Evolutionary conservation across 37 sponge, comb jelly and placozoan genomes (phyloP), one percentile per base, ranked within the genome.

Genomic region (Chondrosia reniformis): DNA sequence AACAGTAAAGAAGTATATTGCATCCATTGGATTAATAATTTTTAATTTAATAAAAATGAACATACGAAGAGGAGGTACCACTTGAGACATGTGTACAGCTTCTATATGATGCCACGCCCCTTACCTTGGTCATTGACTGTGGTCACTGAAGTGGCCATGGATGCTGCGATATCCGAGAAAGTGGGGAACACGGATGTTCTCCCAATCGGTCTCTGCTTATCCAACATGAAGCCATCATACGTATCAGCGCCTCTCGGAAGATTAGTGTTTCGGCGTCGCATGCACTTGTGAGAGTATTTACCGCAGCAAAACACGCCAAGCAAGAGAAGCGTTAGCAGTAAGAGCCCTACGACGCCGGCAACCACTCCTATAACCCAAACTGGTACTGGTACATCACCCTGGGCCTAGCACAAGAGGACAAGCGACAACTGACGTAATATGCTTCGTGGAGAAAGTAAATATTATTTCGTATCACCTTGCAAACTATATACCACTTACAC

Each of bases 321-420:
- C 39, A 69, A 4, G 44, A 69, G 72, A 1, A 25, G 44, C 0
- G 41, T 25, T 13, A 69, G 43, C 43, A 69, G 43, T 10, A 69
- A 9, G 9, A 39, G 2, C 9, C 72, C 72, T 3, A 69, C 72
- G 22, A 69, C 41, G n/a, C 42, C 72, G 21, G 41, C 72, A 19
- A 69, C 72, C 32, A 69, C 42, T n/a, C 72, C 39, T 4, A 69
- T 69, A 24, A 40, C 72, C 72, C 72, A 69, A 4, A 38, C 15
- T 19, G 72, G 72, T 3, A 69, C 72, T 6, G 72, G 22, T 2
- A 69, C 43, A 41, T 40, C 43, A 6, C 61, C 61, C 28, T 7
- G 52, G 10, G 10, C 52, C 10, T 49, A 15, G 15, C 10, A 49
- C 15, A 49, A 15, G 15, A 49, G 15, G 15, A 49, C 15, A 49